phyloP scores from a whole-genome alignment of 2,797 vertebrate species.

The Rallus crepitans region DNA sequence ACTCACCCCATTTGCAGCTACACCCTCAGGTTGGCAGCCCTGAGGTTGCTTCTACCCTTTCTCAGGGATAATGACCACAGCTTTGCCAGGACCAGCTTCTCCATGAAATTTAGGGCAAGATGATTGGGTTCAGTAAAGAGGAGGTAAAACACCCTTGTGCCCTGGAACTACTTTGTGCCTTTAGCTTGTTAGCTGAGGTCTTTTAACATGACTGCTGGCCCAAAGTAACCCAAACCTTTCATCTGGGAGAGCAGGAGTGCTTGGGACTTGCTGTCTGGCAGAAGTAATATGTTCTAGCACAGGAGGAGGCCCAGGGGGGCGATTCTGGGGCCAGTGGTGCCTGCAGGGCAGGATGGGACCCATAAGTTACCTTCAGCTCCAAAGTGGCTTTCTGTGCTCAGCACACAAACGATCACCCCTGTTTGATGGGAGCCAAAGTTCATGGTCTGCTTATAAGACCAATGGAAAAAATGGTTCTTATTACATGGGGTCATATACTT shows the following conservation, averaged over 20 bases:
- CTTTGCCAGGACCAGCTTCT: background rate
- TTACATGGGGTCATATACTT: background rate
- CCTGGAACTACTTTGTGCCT: background rate
- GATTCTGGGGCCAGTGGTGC: background rate
- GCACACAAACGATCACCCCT: background rate
- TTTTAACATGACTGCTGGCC: background rate
- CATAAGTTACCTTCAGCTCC: background rate
- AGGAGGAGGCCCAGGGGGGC: background rate
- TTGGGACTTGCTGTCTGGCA: background rate
- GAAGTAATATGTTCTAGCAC: background rate
- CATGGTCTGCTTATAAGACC: background rate
- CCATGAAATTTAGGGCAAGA: background rate
- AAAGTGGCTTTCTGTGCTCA: background rate
- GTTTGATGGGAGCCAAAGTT: conserved; percentile 10
- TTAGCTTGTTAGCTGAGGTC: background rate
- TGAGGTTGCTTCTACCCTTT: background rate
- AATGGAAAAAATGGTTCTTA: background rate
- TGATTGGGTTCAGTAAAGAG: background rate
- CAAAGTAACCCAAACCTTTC: background rate
- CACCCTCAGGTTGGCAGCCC: background rate
- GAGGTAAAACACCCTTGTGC: background rate
- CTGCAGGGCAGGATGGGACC: background rate
- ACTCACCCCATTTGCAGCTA: background rate
- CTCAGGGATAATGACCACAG: background rate
- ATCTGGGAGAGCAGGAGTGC: background rate